Base-by-base conservation (phyloP, 1,140 invertebrate genomes). In the Cotesia chilonis region DNA sequence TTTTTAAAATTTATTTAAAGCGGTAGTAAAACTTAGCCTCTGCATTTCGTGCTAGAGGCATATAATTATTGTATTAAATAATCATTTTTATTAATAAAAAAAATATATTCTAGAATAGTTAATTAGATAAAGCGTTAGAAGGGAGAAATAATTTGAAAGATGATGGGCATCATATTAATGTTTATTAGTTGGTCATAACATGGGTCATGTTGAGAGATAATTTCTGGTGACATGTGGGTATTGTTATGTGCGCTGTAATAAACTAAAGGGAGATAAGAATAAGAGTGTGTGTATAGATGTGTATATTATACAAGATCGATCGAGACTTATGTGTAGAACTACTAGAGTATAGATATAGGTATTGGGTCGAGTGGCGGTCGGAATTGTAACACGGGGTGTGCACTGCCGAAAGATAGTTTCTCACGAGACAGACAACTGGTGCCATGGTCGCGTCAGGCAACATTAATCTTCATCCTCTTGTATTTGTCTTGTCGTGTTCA, bases 391-490 rank as follows among this genome's bases (percentile, higher is more conserved):
- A 47, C 41, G 41, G 41, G 41, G 41, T 6, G 41, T 47, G 41
- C 41, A 47, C 52, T 71, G 74, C 66, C 73, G 75, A 77, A 76
- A 77, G 74, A 63, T 60, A 70, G 71, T 75, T 73, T 73, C 68
- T 75, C 74, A 72, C 63, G 72, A 73, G 68, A 66, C 68, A 72
- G 70, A 61, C 61, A 60, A 71, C 70, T 47, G 68, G 76, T 68
- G 70, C 68, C 72, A 70, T 47, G 73, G 60, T 55, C 68, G 71
- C 47, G 68, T 41, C 61, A 66, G 75, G 71, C 59, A 75, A 75
- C 80, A 82, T 82, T 82, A 82, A 82, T 81, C 81, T 82, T 81
- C 81, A 83, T 81, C 78, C 80, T 81, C 81, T 81, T 81, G 77
- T 80, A 80, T 82, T 79, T 81, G 80, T 80, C 79, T 73, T 78